A percentile compares a stretch with the other conserved stretches of the same genome.
phyloP scores from a whole-genome alignment of 2,888 invertebrate species.

The Chrysopilus asiliformis region DNA sequence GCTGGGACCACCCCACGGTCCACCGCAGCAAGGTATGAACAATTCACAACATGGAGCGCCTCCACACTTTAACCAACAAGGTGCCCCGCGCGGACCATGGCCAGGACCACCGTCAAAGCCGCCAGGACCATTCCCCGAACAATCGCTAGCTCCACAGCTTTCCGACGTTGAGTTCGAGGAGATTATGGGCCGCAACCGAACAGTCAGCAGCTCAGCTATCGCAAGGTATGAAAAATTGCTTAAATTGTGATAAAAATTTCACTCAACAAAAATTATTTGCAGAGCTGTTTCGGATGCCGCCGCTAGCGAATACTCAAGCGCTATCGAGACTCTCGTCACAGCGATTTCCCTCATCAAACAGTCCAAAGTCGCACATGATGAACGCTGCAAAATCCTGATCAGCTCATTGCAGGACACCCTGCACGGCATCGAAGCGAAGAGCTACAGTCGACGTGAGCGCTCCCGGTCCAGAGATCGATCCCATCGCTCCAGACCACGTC shows the following conservation, averaged over 20 bases:
- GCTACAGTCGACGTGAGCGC: conserved; percentile 67
- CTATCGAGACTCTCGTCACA: conserved; percentile 96
- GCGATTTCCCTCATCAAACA: conserved; percentile 98
- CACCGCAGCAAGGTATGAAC: conserved; percentile 34
- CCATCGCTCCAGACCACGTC: conserved; percentile 34
- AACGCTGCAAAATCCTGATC: conserved; percentile 94
- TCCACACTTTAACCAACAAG: conserved; percentile 53
- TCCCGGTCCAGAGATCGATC: conserved; percentile 39
- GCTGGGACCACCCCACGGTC: conserved; percentile 41
- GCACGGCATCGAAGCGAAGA: conserved; percentile 94
- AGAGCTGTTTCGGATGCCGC: conserved; percentile 96
- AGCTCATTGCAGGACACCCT: conserved; percentile 93
- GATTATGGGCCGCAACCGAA: conserved; percentile 92
- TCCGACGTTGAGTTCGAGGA: conserved; percentile 97
- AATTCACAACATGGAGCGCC: conserved; percentile 43
- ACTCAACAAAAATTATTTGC: neutral
- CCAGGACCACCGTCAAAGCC: conserved; percentile 37
- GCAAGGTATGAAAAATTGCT: conserved; percentile 37
- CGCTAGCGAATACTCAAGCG: conserved; percentile 93
- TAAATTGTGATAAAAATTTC: neutral
- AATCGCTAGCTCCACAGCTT: conserved; percentile 47
- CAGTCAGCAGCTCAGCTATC: conserved; percentile 95
- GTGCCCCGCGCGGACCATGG: conserved; percentile 57
- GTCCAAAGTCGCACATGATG: conserved; percentile 74
- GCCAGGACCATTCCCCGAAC: conserved; percentile 31